Evolutionary conservation across 1,140 invertebrate species (phyloP).

Genomic region (Lycorma delicatula): DNA sequence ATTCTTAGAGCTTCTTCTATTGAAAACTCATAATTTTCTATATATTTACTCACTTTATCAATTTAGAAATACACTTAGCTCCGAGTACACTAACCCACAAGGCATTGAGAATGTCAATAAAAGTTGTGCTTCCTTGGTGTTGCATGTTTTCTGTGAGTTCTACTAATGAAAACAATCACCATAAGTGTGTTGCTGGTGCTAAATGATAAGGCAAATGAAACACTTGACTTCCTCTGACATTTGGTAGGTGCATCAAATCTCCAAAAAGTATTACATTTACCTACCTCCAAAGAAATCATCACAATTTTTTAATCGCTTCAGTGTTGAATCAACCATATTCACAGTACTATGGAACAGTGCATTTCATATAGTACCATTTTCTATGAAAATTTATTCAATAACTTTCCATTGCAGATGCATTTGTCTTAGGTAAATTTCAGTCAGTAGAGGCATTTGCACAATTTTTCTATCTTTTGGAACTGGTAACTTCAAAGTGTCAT

Average conservation of each 20-base stretch:
- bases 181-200: background rate
- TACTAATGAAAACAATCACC: slow-evolving; percentile 26
- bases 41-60: too few species aligned
- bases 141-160: slow-evolving; percentile 36
- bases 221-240: background rate
- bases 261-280: background rate
- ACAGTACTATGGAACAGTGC: too few species aligned
- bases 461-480: background rate
- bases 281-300: background rate
- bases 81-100: slow-evolving; percentile 2
- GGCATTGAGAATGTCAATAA: slow-evolving; percentile 30
- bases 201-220: background rate
- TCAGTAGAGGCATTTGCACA: background rate
- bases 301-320: background rate
- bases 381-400: background rate
- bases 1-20: too few species aligned
- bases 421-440: background rate
- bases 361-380: background rate
- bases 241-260: background rate
- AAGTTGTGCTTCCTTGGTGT: slow-evolving; percentile 29
- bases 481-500: background rate
- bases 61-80: too few species aligned
- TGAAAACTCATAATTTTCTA: too few species aligned
- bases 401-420: background rate
- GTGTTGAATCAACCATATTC: background rate